Conservation (phyloP, 2,888 invertebrate genomes). For the Seira ritae region DNA sequence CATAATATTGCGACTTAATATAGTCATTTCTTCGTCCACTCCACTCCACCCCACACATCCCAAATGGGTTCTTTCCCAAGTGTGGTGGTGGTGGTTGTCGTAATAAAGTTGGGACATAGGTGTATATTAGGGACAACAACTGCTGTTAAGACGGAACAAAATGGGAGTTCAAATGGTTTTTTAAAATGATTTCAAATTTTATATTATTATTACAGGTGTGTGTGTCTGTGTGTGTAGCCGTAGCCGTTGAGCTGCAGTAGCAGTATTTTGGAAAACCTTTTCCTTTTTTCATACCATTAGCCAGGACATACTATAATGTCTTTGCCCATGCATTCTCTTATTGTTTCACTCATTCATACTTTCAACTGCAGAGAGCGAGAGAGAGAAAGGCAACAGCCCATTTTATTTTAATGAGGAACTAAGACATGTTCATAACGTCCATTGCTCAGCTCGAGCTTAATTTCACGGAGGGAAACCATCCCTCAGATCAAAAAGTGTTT, state of each 20-base stretch:
- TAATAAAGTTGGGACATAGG: not conserved
- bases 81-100: not conserved
- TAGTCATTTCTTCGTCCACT: not conserved
- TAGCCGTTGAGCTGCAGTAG: conserved; percentile 16
- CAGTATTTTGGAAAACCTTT: not conserved
- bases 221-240: too few species aligned
- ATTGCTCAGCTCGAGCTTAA: conserved; percentile 56
- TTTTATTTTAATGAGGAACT: conserved; percentile 60
- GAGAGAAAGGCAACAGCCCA: conserved; percentile 23
- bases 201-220: conserved; percentile 30
- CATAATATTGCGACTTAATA: conserved; percentile 9
- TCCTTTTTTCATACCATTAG: conserved; percentile 24
- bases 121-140: not conserved
- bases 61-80: not conserved
- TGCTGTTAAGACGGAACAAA: conserved; percentile 28
- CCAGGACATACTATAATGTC: not conserved
- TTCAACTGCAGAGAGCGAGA: too few species aligned
- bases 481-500: conserved; percentile 32
- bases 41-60: not conserved
- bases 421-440: conserved; percentile 59
- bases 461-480: conserved; percentile 60
- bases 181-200: conserved; percentile 56
- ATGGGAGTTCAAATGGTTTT: conserved; percentile 52
- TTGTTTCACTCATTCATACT: conserved; percentile 49
- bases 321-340: conserved; percentile 23